Evolutionary conservation across 2,888 invertebrate species (phyloP).

Genomic region (Papilio demoleus): DNA sequence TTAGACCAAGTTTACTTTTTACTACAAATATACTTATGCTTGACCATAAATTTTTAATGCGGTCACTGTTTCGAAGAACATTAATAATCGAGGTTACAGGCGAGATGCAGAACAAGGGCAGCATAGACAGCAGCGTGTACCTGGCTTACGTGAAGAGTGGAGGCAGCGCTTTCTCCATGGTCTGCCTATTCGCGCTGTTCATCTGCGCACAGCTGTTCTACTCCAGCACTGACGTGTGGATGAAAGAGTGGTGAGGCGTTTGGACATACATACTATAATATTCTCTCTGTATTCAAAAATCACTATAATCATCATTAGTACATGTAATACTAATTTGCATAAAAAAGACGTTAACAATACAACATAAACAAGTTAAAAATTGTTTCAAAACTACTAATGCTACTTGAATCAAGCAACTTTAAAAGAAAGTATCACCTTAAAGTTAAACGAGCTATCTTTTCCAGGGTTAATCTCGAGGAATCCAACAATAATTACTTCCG

Average conservation of each 20-base stretch:
- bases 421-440: background rate
- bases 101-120: constrained; percentile 72
- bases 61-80: background rate
- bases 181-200: constrained; percentile 77
- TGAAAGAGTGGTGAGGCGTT: constrained; percentile 80
- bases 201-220: constrained; percentile 82
- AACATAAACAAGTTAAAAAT: background rate
- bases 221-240: constrained; percentile 85
- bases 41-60: background rate
- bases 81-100: constrained; percentile 51
- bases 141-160: constrained; percentile 83
- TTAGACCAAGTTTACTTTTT: background rate
- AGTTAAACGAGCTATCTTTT: constrained; percentile 44
- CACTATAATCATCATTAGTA: background rate
- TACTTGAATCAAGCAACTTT: no score
- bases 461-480: constrained; percentile 84
- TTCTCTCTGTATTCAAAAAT: no score
- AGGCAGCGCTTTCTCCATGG: constrained; percentile 76
- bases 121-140: constrained; percentile 76
- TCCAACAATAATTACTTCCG: constrained; percentile 50
- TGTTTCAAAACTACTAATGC: background rate
- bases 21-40: no score
- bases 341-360: background rate
- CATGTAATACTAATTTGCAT: background rate
- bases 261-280: background rate